Evolutionary conservation across 2,113 vertebrate genomes (phyloP).

Genomic region (Blennius ocellaris): DNA sequence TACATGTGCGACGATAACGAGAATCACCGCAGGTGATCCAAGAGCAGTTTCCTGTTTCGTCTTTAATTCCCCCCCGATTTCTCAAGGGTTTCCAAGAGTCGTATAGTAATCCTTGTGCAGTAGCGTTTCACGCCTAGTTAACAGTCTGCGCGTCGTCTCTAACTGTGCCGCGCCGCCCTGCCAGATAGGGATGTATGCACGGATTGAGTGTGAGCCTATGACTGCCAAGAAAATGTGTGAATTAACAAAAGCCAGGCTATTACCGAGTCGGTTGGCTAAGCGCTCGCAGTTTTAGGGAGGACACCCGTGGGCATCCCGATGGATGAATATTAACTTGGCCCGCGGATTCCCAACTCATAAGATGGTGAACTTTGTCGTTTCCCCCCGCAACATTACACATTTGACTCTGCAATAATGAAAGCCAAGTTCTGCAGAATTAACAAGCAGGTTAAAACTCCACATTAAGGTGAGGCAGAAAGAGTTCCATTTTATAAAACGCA

Average conservation of each 20-base stretch:
- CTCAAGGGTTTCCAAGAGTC: constrained; percentile 24
- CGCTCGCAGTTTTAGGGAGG: constrained; percentile 47
- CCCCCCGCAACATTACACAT: constrained; percentile 42
- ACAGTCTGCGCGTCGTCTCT: constrained; percentile 49
- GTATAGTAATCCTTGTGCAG: constrained; percentile 36
- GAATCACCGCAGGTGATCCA: neutral
- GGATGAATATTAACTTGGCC: constrained; percentile 57
- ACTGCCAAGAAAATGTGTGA: constrained; percentile 65
- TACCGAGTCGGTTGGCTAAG: constrained; percentile 29
- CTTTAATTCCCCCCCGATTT: constrained; percentile 28
- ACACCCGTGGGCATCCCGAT: constrained; percentile 42
- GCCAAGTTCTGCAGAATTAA: constrained; percentile 48
- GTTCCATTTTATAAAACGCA: constrained; percentile 43
- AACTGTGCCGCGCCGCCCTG: constrained; percentile 41
- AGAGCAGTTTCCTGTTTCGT: constrained; percentile 12
- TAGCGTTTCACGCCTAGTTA: constrained; percentile 59
- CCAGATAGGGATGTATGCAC: constrained; percentile 47
- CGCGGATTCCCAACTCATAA: constrained; percentile 33
- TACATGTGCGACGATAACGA: constrained; percentile 3
- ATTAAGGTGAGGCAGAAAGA: constrained; percentile 51
- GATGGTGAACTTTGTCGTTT: constrained; percentile 36
- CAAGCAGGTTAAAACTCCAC: constrained; percentile 57
- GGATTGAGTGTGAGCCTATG: constrained; percentile 48
- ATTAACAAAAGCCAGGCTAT: constrained; percentile 51
- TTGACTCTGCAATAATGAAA: constrained; percentile 35